phyloP scores from a whole-genome alignment of 2,113 vertebrate species.

The Pelmatolapia mariae region DNA sequence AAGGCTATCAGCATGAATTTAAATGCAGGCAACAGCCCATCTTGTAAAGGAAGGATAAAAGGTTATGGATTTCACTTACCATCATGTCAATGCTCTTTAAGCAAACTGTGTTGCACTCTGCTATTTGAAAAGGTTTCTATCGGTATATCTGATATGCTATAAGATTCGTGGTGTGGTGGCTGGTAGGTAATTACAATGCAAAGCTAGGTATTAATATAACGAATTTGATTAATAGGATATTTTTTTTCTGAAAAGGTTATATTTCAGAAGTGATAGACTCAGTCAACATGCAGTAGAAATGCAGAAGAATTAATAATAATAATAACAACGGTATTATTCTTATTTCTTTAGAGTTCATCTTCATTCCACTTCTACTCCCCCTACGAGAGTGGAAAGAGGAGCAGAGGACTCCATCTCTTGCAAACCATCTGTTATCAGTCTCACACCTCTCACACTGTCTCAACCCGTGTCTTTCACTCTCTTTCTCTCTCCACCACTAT shows the following conservation, averaged over 20 bases:
- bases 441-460: background rate
- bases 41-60: background rate
- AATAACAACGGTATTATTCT: background rate
- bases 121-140: background rate
- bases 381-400: background rate
- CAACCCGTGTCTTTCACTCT: constrained; percentile 7
- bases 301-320: background rate
- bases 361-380: background rate
- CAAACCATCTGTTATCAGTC: constrained; percentile 18
- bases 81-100: background rate
- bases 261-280: background rate
- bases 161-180: background rate
- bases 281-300: background rate
- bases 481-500: background rate
- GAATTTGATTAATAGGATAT: background rate
- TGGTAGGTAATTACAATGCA: background rate
- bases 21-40: background rate
- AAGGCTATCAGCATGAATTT: background rate
- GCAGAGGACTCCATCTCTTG: background rate
- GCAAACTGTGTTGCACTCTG: background rate
- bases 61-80: background rate
- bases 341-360: background rate
- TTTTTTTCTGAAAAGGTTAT: background rate
- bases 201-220: background rate
- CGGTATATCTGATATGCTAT: background rate